Base-by-base conservation (phyloP, 2,797 vertebrate genomes). In the Oreonectes daqikongensis region DNA sequence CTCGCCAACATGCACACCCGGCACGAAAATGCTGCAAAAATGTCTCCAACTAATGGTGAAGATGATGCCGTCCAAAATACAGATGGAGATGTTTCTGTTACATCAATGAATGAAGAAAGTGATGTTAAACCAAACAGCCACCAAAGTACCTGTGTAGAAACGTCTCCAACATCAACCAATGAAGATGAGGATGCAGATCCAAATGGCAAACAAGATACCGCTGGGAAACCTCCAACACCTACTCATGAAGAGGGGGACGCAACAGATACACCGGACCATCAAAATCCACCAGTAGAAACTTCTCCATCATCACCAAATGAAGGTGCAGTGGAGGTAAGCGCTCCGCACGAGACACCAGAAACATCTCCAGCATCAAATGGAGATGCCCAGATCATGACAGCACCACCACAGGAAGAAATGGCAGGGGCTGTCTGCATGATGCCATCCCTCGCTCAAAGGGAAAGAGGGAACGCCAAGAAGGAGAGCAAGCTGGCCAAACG, bases 401-500 rank as follows among this genome's bases (percentile, higher is more conserved):
- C 32, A 2, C n/a, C 59, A 46, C 68, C 82, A 2, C 81, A 79
- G 52, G 46, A 64, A 35, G 82, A 75, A 10, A 2, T 82, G 1
- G 80, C 84, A 6, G 93, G 92, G 0, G 90, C 92, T 0, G 91
- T 94, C 46, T 94, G 93, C 76, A 90, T 93, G 80, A 92, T 93
- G 92, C 92, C 93, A 20, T 88, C 90, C 4, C 87, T 84, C 46
- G 81, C 83, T 26, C 84, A 77, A 22, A 88, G 78, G 73, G 92
- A 94, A 18, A 86, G 86, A 80, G 86, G 66, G 0, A 89, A 74
- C 9, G 91, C 92, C 57, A 91, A 84, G 59, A 94, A 92, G 68
- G 93, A 94, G 53, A 85, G 90, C 55, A 91, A 92, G 84, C 83
- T 92, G 86, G 92, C 93, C 0, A 92, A 92, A 75, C 92, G 93